These are phyloP conservation scores for Callyntrura guangdongensis DNA, from an alignment of 2,888 invertebrate genomes.

Conservation along the genomic window DNA sequence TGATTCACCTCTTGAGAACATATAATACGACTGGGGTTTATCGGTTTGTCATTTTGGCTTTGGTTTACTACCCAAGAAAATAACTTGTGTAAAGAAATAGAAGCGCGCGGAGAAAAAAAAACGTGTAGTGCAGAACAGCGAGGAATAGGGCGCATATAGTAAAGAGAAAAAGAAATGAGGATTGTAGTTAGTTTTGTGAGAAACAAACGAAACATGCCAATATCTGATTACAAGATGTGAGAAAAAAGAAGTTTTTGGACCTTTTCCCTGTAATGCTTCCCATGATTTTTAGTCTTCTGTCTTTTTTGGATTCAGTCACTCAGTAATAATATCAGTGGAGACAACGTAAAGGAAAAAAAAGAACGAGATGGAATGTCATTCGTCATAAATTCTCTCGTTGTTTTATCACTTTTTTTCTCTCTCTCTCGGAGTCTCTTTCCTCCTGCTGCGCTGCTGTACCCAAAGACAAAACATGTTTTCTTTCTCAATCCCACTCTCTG, in stretches of 20 bases:
- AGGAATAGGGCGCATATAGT: conserved; percentile 21
- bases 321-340: conserved; percentile 48
- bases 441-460: background rate
- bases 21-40: conserved; percentile 75
- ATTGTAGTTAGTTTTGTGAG: conserved; percentile 51
- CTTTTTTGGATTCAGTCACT: conserved; percentile 56
- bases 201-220: conserved; percentile 73
- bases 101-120: conserved; percentile 15
- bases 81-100: conserved; percentile 58
- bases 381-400: conserved; percentile 76
- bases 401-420: conserved; percentile 67
- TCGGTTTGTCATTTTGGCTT: conserved; percentile 80
- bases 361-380: conserved; percentile 72
- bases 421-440: background rate
- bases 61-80: conserved; percentile 78
- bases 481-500: background rate
- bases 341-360: background rate
- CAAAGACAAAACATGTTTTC: conserved; percentile 52
- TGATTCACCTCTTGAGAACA: conserved; percentile 77
- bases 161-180: conserved; percentile 42
- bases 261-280: conserved; percentile 65
- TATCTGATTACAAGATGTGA: conserved; percentile 74
- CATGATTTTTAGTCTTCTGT: conserved; percentile 32
- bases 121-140: background rate
- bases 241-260: conserved; percentile 60